Base-by-base conservation (phyloP, 2,888 invertebrate species). In the Girardia tigrina region DNA sequence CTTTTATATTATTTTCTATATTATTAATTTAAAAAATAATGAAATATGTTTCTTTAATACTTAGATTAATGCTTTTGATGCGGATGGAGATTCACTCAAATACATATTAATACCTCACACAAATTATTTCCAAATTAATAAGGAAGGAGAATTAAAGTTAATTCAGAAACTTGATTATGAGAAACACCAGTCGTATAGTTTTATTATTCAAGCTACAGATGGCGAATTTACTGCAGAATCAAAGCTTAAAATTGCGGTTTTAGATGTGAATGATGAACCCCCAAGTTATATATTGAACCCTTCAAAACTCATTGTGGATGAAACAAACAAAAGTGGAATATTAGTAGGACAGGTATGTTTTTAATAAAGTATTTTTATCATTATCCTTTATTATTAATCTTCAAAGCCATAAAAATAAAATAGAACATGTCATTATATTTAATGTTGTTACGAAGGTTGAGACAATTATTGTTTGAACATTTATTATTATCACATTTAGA, bases 261-360 rank as follows among this genome's bases (percentile, higher is more conserved):
- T 56, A n/a, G 56, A 56, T n/a, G 56, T 56, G 4, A 56, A 56
- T 56, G 56, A 56, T 56, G 56, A 56, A 56, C 56, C 56, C n/a
- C 56, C 56, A 12, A 56, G 56, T 56, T 56, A 56, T 56, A 56
- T 56, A 20, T 56, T 56, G 23, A 56, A 56, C 23, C 56, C 56
- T 20, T n/a, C n/a, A 56, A 56, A 56, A 56, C 56, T 56, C 56
- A n/a, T 56, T 20, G n/a, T 56, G n/a, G 56, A 56, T n/a, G 56
- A 56, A 56, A 56, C 56, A 56, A 56, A 56, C n/a, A 56, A 56
- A 56, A 56, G 56, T 16, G 56, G 56, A n/a, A 56, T 56, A 8
- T 23, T 56, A 6, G 56, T 56, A 6, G 56, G 56, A 20, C 56
- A 56, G n/a, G 56, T 56, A n/a, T 20, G n/a, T 56, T 20, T 8